phyloP scores from a whole-genome alignment of 2,888 invertebrate genomes.

The Calliopum simillimum region DNA sequence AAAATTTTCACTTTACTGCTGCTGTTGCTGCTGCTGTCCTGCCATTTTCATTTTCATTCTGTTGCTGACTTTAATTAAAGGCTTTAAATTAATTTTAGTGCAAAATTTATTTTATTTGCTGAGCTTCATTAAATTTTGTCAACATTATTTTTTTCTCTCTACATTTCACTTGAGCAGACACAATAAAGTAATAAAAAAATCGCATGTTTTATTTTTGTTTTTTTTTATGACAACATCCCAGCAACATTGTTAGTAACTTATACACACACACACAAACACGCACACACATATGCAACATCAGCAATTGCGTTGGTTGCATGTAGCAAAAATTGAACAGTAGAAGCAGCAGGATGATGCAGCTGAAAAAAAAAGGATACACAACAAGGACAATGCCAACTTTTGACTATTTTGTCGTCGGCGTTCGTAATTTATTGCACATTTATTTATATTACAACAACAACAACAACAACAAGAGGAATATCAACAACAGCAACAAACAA shows the following conservation, averaged over 20 bases:
- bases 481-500: conserved; percentile 1
- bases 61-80: conserved; percentile 6
- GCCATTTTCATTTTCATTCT: too few relatives aligned
- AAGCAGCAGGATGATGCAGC: conserved; percentile 2
- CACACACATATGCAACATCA: conserved; percentile 3
- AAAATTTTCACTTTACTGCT: too few relatives aligned
- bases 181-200: conserved; percentile 15
- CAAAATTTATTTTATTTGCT: conserved; percentile 4
- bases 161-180: conserved; percentile 7
- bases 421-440: conserved; percentile 31
- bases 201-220: background rate
- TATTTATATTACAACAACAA: conserved; percentile 32
- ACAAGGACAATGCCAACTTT: conserved; percentile 23
- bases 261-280: background rate
- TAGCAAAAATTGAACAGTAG: background rate
- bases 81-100: conserved; percentile 1
- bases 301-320: background rate
- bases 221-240: background rate
- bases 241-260: conserved; percentile 9
- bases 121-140: conserved; percentile 6
- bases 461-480: conserved; percentile 9
- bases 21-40: too few relatives aligned
- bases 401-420: conserved; percentile 23
- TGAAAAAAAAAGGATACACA: background rate
- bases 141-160: background rate